These are phyloP conservation scores for Platyscapa corneri DNA, from an alignment of 1,140 invertebrate genomes.

Conservation along the genomic window DNA sequence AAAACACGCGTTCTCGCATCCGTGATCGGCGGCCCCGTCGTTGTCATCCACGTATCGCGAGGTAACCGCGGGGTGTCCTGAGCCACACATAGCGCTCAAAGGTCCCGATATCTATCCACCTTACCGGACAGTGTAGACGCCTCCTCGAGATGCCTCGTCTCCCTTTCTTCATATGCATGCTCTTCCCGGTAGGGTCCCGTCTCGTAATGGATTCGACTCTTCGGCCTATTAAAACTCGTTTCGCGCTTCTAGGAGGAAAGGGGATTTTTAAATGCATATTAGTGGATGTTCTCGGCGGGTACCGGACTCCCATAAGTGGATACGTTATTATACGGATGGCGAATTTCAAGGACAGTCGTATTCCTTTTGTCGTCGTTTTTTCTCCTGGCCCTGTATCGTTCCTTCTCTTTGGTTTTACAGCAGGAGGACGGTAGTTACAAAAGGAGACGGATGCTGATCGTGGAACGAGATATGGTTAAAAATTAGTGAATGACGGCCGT, in stretches of 20 bases:
- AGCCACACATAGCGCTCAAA: constrained; percentile 64
- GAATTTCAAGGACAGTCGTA: constrained; percentile 7
- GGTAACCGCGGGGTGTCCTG: constrained; percentile 58
- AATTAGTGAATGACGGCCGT: not conserved
- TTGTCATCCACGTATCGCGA: constrained; percentile 63
- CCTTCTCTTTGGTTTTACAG: constrained; percentile 8
- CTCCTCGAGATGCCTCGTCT: not conserved
- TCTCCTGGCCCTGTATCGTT: not conserved
- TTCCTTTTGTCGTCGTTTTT: not conserved
- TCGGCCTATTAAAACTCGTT: constrained; percentile 45
- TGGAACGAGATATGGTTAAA: constrained; percentile 1
- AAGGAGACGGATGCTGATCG: constrained; percentile 10
- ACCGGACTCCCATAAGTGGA: not conserved
- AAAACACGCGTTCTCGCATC: constrained; percentile 12
- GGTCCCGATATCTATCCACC: constrained; percentile 49
- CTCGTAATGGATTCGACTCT: constrained; percentile 48
- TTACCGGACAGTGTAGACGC: not conserved
- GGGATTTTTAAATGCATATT: constrained; percentile 17
- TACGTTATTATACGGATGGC: constrained; percentile 18
- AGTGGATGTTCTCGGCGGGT: constrained; percentile 23
- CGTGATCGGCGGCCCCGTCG: constrained; percentile 8
- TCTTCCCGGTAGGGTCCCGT: not conserved
- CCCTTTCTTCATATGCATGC: constrained; percentile 18
- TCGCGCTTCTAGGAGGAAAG: constrained; percentile 14
- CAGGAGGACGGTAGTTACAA: not conserved